These are phyloP conservation scores for Rousettus madagascariensis DNA, from an alignment of 2,797 vertebrate species.

Conservation along the genomic window DNA sequence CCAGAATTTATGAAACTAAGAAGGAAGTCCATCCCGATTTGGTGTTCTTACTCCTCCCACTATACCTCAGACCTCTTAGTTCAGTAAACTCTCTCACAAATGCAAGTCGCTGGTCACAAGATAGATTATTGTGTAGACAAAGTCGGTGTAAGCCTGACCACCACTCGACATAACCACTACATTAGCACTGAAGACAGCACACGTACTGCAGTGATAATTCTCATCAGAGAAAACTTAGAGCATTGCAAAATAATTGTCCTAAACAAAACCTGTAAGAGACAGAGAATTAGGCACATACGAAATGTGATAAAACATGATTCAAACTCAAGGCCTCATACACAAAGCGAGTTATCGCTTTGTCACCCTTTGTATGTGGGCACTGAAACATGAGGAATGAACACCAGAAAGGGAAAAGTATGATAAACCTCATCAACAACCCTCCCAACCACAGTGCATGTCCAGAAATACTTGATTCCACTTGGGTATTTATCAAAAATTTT, in stretches of 20 bases:
- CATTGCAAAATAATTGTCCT: background rate
- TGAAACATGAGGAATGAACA: conserved; percentile 31
- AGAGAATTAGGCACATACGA: background rate
- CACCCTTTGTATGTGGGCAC: background rate
- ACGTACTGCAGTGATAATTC: background rate
- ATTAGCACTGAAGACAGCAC: background rate
- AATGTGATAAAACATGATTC: background rate
- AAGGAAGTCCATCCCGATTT: background rate
- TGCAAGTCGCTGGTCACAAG: background rate
- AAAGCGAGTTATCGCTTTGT: background rate
- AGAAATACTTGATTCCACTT: background rate
- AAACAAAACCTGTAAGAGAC: background rate
- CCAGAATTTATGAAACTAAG: background rate
- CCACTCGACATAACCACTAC: background rate
- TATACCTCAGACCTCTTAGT: background rate
- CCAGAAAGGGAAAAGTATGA: background rate
- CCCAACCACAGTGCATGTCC: background rate
- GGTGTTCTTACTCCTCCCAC: background rate
- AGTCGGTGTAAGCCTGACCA: background rate
- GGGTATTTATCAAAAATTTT: conserved; percentile 14
- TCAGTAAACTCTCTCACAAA: conserved; percentile 23
- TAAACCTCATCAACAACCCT: conserved; percentile 27
- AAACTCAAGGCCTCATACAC: conserved; percentile 30
- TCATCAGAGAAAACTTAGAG: background rate
- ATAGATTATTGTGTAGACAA: background rate